Percentiles rank a stretch among this genome's conserved stretches.
These are phyloP conservation scores for Drosophila navojoa DNA, from an alignment of 1,140 invertebrate genomes.

Conservation along the genomic window DNA sequence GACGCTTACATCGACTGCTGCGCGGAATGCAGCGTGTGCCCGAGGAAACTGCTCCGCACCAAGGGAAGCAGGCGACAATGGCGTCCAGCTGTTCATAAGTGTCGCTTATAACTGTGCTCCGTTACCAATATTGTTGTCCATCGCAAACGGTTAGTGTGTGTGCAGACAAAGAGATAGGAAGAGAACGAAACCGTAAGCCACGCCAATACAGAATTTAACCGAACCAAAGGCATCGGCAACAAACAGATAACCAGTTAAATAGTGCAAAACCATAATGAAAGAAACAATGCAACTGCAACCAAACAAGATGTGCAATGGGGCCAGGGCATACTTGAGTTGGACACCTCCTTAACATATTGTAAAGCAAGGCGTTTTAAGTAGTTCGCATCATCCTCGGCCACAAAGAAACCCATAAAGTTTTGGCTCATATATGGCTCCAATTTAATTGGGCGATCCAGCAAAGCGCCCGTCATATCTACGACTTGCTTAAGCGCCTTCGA, in stretches of 20 bases:
- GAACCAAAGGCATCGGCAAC: conserved; percentile 39
- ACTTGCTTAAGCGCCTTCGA: conserved; percentile 88
- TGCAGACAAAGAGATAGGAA: conserved; percentile 55
- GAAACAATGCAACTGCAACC: conserved; percentile 48
- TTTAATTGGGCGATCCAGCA: conserved; percentile 87
- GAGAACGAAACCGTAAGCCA: conserved; percentile 71
- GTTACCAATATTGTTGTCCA: conserved; percentile 40
- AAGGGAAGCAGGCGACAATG: conserved; percentile 88
- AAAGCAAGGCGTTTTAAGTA: conserved; percentile 90
- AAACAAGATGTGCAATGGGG: conserved; percentile 31
- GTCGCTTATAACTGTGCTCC: conserved; percentile 84
- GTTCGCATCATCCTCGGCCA: conserved; percentile 90
- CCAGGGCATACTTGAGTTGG: conserved; percentile 87
- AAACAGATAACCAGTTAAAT: conserved; percentile 53
- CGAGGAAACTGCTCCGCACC: conserved; percentile 86
- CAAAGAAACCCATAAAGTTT: conserved; percentile 95
- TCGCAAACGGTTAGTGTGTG: conserved; percentile 44
- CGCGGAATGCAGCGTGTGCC: conserved; percentile 82
- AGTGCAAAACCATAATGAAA: conserved; percentile 44
- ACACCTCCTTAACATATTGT: conserved; percentile 91
- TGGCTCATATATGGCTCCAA: conserved; percentile 92
- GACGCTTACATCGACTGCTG: conserved; percentile 84
- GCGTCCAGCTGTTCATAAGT: conserved; percentile 89
- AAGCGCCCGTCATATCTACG: conserved; percentile 87
- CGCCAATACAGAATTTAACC: conserved; percentile 59